Evolutionary conservation across 2,113 vertebrate genomes (phyloP).

Genomic region (Psammodynastes pulverulentus): DNA sequence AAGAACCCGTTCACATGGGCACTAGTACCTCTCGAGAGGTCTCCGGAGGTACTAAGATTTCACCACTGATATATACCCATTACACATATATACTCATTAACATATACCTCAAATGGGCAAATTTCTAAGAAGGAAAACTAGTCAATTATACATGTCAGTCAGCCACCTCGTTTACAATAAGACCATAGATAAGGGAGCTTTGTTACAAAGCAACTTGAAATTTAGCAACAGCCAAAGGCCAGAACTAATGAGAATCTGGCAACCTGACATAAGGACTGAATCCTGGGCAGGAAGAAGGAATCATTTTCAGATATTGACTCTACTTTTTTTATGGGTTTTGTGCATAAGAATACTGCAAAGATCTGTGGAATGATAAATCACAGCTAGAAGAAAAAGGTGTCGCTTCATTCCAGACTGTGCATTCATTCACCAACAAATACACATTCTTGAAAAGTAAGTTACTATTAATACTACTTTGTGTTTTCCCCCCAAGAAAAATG

Average conservation of each 20-base stretch:
- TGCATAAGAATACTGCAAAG: background rate
- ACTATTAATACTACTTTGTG: slow-evolving; percentile 8
- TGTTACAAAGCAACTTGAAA: background rate
- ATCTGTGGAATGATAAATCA: slow-evolving; percentile 18
- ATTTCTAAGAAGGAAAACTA: background rate
- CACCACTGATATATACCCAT: no score
- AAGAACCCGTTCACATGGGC: no score
- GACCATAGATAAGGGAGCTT: background rate
- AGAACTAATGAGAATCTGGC: background rate
- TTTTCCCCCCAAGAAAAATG: background rate
- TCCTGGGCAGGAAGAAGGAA: background rate
- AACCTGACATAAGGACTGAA: background rate
- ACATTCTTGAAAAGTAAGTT: background rate
- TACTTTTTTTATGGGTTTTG: background rate
- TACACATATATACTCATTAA: no score
- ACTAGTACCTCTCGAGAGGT: no score
- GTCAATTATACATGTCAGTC: background rate
- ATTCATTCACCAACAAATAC: slow-evolving; percentile 19
- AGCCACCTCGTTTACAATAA: background rate
- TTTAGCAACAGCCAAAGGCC: background rate
- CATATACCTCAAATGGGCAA: background rate
- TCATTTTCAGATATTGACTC: background rate
- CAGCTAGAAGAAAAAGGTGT: background rate
- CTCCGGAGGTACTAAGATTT: no score
- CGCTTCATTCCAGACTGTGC: slow-evolving; percentile 5